Base-by-base conservation (phyloP, 2,888 invertebrate species). In the Nomada goodeniana region DNA sequence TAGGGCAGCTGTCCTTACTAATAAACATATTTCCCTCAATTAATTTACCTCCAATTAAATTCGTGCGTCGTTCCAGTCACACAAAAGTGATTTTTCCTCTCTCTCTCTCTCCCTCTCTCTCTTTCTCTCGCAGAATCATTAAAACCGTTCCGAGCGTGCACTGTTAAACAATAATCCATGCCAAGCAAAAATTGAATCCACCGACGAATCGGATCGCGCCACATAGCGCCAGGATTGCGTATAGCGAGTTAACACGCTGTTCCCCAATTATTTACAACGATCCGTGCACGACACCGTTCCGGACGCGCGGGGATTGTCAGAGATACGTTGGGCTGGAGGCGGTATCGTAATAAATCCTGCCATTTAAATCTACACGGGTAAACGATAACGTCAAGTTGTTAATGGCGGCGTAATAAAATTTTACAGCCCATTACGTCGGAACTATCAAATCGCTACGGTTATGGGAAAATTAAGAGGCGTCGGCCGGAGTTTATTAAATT, bases 391-490 rank as follows among this genome's bases (percentile, higher is more conserved):
- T 64, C 52, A 18, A 57, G 76, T 84, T 85, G 83, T 88, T 89
- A 87, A 89, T 89, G 71, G 59, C 65, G 69, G 55, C 55, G 76
- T 88, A 87, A 90, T 86, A 84, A 89, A 90, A 90, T 90, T 87
- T 82, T 86, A 86, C 85, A 85, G 83, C 69, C 88, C 90, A 90
- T 90, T 88, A 89, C 77, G 69, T 61, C 29, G 59, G 80, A 80
- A 71, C 82, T 84, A 84, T 88, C 82, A 63, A 88, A 87, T 88
- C 84, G 75, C 76, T 59, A 69, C 47, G 78, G 59, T 88, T 87
- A 88, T 84, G 72, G 69, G 84, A 75, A 77, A 87, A 87, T 88
- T 82, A 84, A 86, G 74, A 64, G 80, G 76, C 69, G 69, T 63
- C 74, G 76, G 77, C 61, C 67, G 68, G 67, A 72, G 77, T 82